Evolutionary conservation across 1,140 invertebrate genomes (phyloP), one percentile per base, ranked within the genome.

Genomic region (Lepidostoma basale): DNA sequence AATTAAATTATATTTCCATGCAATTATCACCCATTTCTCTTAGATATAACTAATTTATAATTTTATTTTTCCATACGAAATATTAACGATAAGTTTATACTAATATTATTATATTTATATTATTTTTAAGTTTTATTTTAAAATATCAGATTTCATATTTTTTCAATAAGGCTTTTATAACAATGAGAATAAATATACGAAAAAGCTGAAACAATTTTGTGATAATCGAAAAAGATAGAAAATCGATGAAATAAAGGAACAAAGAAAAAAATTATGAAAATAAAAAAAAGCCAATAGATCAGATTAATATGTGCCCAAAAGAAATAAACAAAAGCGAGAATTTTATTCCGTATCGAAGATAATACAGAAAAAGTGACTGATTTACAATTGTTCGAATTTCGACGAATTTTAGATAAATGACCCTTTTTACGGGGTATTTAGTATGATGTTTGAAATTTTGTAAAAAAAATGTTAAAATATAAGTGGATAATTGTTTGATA

Each of bases 31-130:
- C n/a, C n/a, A n/a, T n/a, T n/a, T n/a, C n/a, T n/a, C n/a, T n/a
- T n/a, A n/a, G n/a, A n/a, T n/a, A n/a, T n/a, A n/a, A n/a, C n/a
- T n/a, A n/a, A n/a, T n/a, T n/a, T n/a, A n/a, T n/a, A n/a, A n/a
- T n/a, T n/a, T n/a, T n/a, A n/a, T n/a, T n/a, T n/a, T n/a, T n/a
- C n/a, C n/a, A n/a, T n/a, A n/a, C n/a, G n/a, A n/a, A n/a, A n/a
- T n/a, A n/a, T n/a, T n/a, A n/a, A n/a, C n/a, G n/a, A 52, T 52
- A 10, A 42, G 14, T 39, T 62, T 42, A 42, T 23, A 54, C 23
- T 36, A 23, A 42, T 60, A 40, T 54, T 54, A 14, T 23, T 28
- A 12, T n/a, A 36, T 36, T 36, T n/a, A 36, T 36, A n/a, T 36
- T 36, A 12, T 36, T 36, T 12, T 36, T 36, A 36, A 36, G 10